phyloP scores from a whole-genome alignment of 1,140 invertebrate genomes.

The Antheraea pernyi region DNA sequence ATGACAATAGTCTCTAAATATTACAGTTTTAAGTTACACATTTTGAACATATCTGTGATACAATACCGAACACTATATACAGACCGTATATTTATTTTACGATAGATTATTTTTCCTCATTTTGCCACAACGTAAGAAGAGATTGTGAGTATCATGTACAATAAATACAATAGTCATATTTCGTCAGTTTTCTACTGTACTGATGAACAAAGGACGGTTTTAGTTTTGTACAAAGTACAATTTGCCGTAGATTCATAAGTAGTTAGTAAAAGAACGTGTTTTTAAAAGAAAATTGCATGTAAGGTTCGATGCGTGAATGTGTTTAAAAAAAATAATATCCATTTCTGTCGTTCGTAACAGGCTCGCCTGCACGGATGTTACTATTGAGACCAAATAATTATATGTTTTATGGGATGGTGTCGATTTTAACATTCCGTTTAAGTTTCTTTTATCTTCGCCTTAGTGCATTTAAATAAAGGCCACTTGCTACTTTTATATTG shows the following conservation, averaged over 20 bases:
- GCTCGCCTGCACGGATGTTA: conserved; percentile 68
- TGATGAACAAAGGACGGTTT: conserved; percentile 57
- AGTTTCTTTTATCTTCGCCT: conserved; percentile 33
- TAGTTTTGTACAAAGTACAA: conserved; percentile 77
- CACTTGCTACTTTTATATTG: conserved; percentile 72
- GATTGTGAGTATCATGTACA: conserved; percentile 26
- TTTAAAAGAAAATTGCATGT: conserved; percentile 59
- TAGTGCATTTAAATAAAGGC: conserved; percentile 62
- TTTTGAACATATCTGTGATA: conserved; percentile 74
- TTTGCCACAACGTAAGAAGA: conserved; percentile 52
- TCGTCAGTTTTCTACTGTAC: conserved; percentile 58
- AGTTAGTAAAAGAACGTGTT: conserved; percentile 70
- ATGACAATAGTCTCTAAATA: conserved; percentile 60
- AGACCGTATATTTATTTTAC: conserved; percentile 41
- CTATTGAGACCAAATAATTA: conserved; percentile 78
- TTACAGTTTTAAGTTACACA: conserved; percentile 59
- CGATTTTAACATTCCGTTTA: conserved; percentile 78
- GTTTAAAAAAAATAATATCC: conserved; percentile 39
- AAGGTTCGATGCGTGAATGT: conserved; percentile 66
- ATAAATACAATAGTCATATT: conserved; percentile 31
- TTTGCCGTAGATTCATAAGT: conserved; percentile 75
- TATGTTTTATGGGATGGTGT: conserved; percentile 75
- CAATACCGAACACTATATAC: conserved; percentile 49
- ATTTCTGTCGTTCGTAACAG: conserved; percentile 57
- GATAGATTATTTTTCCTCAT: conserved; percentile 37